These are phyloP conservation scores for Cerastis leucographa DNA, from an alignment of 2,888 invertebrate species.

Conservation along the genomic window DNA sequence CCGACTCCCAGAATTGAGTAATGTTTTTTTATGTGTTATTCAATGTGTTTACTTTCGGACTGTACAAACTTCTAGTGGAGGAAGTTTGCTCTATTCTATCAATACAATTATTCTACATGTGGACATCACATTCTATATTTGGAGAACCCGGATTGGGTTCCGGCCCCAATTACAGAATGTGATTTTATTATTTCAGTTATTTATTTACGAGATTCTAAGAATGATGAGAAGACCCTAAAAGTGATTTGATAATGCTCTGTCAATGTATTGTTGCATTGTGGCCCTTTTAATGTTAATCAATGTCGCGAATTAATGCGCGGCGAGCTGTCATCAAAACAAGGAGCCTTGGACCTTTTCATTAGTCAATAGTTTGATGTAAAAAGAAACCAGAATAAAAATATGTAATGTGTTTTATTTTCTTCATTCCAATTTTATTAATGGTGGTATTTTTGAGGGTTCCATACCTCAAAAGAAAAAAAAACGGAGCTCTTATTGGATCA, in stretches of 20 bases:
- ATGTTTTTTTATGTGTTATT: background rate
- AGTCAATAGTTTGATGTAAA: background rate
- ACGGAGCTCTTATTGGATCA: too few relatives aligned
- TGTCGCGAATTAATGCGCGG: slow-evolving; percentile 25
- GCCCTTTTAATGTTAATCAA: slow-evolving; percentile 33
- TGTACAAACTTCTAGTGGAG: too few relatives aligned
- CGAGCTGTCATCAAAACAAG: slow-evolving; percentile 18
- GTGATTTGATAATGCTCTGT: slow-evolving; percentile 20
- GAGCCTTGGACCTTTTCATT: slow-evolving; percentile 32
- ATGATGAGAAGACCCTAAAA: slow-evolving; percentile 14
- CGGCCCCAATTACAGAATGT: too few relatives aligned
- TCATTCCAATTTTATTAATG: background rate
- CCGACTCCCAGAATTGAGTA: background rate
- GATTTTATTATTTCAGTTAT: background rate
- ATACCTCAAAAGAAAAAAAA: too few relatives aligned
- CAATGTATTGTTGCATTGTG: slow-evolving; percentile 46
- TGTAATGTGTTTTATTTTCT: background rate
- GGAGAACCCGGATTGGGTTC: too few relatives aligned
- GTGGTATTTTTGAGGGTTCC: too few relatives aligned
- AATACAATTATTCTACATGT: too few relatives aligned
- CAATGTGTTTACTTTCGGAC: too few relatives aligned
- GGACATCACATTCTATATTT: too few relatives aligned
- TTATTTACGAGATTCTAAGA: slow-evolving; percentile 8
- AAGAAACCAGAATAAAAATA: background rate
- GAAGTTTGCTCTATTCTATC: too few relatives aligned